phyloP scores from a whole-genome alignment of 2,888 invertebrate genomes.

The Arge pagana region DNA sequence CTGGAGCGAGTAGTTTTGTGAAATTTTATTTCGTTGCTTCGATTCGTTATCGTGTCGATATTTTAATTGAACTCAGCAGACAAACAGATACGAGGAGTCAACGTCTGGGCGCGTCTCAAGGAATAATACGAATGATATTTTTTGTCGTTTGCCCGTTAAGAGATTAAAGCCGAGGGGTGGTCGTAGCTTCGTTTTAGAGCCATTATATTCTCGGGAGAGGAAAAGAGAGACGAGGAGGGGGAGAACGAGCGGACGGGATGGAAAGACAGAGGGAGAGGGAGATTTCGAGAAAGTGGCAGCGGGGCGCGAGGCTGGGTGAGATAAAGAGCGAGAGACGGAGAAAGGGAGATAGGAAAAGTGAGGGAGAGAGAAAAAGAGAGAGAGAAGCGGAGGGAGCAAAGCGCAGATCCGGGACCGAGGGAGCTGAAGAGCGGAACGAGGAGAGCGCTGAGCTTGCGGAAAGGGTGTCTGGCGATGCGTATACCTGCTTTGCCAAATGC shows the following conservation, averaged over 20 bases:
- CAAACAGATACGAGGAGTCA: conserved; percentile 27
- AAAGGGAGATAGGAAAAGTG: conserved; percentile 21
- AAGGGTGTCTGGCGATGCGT: conserved; percentile 58
- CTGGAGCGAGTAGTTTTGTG: too few species aligned
- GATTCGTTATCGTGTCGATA: conserved; percentile 32
- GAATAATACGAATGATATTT: conserved; percentile 46
- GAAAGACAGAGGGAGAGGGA: conserved; percentile 13
- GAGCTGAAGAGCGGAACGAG: conserved; percentile 33
- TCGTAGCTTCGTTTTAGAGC: conserved; percentile 47
- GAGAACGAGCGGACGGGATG: not conserved
- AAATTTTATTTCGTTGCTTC: not conserved
- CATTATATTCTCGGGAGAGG: conserved; percentile 43
- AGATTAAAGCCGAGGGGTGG: conserved; percentile 50
- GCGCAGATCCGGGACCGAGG: conserved; percentile 20
- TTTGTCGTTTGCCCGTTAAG: conserved; percentile 50
- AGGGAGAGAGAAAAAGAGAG: conserved; percentile 18
- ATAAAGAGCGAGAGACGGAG: conserved; percentile 16
- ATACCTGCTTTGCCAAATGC: conserved; percentile 54
- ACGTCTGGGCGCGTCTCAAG: conserved; percentile 27
- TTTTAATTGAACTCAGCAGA: conserved; percentile 39
- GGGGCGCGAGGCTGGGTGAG: not conserved
- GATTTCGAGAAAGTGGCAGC: conserved; percentile 13
- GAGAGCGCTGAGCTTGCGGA: conserved; percentile 54
- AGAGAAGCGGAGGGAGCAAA: conserved; percentile 21
- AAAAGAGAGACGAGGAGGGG: conserved; percentile 7